phyloP scores from a whole-genome alignment of 1,140 invertebrate genomes.

The Homarus americanus region DNA sequence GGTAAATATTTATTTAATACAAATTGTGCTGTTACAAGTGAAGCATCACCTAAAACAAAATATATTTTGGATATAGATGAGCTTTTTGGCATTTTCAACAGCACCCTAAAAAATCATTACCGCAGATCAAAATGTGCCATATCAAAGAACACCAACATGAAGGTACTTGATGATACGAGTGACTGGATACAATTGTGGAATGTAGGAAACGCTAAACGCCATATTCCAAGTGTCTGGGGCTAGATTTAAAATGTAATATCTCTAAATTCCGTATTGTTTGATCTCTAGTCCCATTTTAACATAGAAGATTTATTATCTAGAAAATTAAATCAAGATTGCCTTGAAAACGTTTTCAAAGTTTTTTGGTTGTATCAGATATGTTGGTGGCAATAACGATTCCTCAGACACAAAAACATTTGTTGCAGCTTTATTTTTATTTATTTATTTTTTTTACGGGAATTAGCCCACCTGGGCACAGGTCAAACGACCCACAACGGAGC shows the following conservation, averaged over 20 bases:
- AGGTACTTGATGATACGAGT: constrained; percentile 1
- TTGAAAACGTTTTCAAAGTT: too few species aligned
- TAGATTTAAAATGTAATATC: constrained; percentile 18
- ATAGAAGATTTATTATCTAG: too few species aligned
- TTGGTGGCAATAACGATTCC: too few species aligned
- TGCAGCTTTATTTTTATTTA: too few species aligned
- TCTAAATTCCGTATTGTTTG: not conserved
- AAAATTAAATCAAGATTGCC: too few species aligned
- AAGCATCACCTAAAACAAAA: constrained; percentile 14
- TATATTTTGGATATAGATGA: constrained; percentile 6
- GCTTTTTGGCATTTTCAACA: constrained; percentile 24
- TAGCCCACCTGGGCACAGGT: too few species aligned
- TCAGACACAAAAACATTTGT: too few species aligned
- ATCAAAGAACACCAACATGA: not conserved
- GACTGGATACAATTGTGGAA: constrained; percentile 10
- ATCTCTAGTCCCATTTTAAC: too few species aligned
- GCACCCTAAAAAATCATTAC: not conserved
- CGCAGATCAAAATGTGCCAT: constrained; percentile 3
- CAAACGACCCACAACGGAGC: too few species aligned
- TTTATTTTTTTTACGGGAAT: too few species aligned
- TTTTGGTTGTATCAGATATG: too few species aligned
- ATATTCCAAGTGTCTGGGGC: not conserved
- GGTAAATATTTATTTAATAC: too few species aligned
- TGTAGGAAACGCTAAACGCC: not conserved
- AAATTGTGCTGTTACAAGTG: not conserved